Evolutionary conservation across 2,113 vertebrate genomes (phyloP).

Genomic region (Oriolus oriolus): DNA sequence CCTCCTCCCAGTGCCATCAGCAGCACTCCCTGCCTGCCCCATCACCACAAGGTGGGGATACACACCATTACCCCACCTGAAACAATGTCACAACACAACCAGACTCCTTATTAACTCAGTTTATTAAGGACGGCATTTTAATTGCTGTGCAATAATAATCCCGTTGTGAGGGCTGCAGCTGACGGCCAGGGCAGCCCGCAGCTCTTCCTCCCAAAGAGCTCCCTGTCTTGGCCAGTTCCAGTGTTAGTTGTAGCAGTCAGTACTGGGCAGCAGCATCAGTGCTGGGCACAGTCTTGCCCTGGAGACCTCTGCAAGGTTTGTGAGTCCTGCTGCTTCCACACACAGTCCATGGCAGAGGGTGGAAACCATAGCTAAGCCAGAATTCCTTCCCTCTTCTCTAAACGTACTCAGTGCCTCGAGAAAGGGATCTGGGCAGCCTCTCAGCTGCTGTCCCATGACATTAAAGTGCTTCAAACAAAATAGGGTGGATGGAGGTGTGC

Average conservation of each 20-base stretch:
- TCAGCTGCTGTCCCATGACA: background rate
- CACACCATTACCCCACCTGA: background rate
- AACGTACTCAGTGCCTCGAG: slow-evolving; percentile 46
- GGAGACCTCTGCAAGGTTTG: background rate
- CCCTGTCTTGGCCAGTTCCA: background rate
- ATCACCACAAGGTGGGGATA: accelerated
- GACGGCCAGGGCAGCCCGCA: background rate
- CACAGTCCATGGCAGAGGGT: background rate
- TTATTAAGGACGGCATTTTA: slow-evolving; percentile 68
- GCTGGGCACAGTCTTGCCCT: background rate
- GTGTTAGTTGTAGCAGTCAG: background rate
- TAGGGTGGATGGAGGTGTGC: background rate
- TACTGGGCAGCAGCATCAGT: slow-evolving; percentile 12
- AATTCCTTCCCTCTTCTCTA: background rate
- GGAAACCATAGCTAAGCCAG: background rate
- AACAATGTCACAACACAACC: background rate
- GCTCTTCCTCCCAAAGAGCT: background rate
- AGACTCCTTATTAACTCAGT: slow-evolving; percentile 21
- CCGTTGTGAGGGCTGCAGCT: background rate
- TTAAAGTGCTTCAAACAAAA: slow-evolving; percentile 55
- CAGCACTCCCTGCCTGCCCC: background rate
- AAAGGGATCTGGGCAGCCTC: background rate
- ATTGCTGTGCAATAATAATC: background rate
- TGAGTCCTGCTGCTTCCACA: background rate
- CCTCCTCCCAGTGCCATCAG: background rate